These are phyloP conservation scores for Idaea dimidiata DNA, from an alignment of 2,888 invertebrate genomes.

Conservation along the genomic window DNA sequence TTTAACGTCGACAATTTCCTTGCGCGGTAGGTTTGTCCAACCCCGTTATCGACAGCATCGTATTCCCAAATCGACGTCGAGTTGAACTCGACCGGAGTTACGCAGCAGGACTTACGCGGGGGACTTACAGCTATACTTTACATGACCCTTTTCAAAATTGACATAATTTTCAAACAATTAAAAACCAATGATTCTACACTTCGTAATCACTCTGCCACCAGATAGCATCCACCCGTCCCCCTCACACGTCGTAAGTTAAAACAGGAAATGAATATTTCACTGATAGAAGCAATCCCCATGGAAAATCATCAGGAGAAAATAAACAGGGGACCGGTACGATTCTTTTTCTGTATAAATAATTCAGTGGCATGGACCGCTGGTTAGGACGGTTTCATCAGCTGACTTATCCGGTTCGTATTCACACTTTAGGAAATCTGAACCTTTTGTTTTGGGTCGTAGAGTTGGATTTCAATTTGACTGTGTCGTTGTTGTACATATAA, in stretches of 20 bases:
- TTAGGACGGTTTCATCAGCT: constrained; percentile 61
- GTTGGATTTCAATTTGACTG: not conserved
- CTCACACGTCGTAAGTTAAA: constrained; percentile 32
- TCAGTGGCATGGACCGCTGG: constrained; percentile 55
- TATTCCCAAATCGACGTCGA: too few species aligned
- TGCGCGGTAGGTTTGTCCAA: too few species aligned
- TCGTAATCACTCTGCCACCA: not conserved
- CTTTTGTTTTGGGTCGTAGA: constrained; percentile 1
- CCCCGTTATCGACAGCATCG: too few species aligned
- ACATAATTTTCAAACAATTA: not conserved
- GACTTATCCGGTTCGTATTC: constrained; percentile 42
- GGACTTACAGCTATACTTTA: too few species aligned
- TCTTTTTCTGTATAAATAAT: constrained; percentile 66
- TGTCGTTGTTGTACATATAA: not conserved
- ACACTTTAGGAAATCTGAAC: constrained; percentile 22
- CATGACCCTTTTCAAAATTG: too few species aligned
- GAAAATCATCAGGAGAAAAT: constrained; percentile 60
- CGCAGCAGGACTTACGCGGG: too few species aligned
- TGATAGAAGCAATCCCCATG: constrained; percentile 50
- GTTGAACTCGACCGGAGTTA: too few species aligned
- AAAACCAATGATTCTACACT: not conserved
- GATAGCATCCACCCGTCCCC: constrained; percentile 24
- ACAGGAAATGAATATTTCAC: constrained; percentile 36
- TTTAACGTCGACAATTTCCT: too few species aligned
- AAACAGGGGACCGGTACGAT: constrained; percentile 49